Evolutionary conservation across 2,113 vertebrate species (phyloP).

Genomic region (Calidris pygmaea): DNA sequence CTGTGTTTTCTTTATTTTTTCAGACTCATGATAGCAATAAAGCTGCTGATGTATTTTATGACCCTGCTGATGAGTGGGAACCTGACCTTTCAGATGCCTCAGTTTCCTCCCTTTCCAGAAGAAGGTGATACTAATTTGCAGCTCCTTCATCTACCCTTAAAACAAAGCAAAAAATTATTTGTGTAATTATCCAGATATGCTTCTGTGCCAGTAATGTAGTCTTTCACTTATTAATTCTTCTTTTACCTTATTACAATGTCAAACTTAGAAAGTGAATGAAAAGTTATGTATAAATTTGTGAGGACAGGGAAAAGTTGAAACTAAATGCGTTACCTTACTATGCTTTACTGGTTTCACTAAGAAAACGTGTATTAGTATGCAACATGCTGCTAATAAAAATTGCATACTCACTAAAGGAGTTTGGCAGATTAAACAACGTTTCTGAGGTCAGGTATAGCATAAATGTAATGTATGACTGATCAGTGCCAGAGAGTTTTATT

Average conservation of each 20-base stretch:
- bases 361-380: background rate
- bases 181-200: background rate
- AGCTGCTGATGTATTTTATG: conserved; percentile 89
- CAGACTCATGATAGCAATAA: conserved; percentile 79
- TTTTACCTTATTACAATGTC: background rate
- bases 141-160: background rate
- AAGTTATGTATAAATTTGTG: background rate
- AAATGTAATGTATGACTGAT: background rate
- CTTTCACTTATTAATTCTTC: background rate
- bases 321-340: background rate
- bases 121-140: conserved; percentile 79
- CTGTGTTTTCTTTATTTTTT: background rate
- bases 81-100: conserved; percentile 84
- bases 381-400: background rate
- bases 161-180: background rate
- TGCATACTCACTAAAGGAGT: background rate
- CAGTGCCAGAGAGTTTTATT: background rate
- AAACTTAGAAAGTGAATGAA: background rate
- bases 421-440: background rate
- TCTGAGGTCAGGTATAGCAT: background rate
- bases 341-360: background rate
- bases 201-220: background rate
- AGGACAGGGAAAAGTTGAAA: background rate
- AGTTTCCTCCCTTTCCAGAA: conserved; percentile 81
- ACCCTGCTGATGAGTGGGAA: conserved; percentile 94